A percentile compares a stretch with the other conserved stretches of the same genome.
phyloP scores from a whole-genome alignment of 2,113 vertebrate genomes.

The Laticauda colubrina region DNA sequence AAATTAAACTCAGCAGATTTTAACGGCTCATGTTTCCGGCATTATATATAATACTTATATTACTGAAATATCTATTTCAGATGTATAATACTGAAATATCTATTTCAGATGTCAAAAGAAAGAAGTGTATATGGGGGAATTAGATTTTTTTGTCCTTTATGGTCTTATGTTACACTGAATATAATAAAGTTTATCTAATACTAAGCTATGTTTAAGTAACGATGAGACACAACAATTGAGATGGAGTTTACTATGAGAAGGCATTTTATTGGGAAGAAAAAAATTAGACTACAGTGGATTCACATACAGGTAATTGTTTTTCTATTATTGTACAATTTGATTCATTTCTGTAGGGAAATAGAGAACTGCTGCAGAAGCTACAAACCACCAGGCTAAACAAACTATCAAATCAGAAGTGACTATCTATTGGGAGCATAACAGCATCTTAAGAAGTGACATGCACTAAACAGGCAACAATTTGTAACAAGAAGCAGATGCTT shows the following conservation, averaged over 20 bases:
- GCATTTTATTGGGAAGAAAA: not conserved
- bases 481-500: not conserved
- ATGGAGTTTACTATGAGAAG: not conserved
- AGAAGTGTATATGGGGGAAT: not conserved
- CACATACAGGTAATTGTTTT: not conserved
- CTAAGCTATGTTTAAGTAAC: not conserved
- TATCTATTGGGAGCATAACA: too few species aligned
- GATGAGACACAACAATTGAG: not conserved
- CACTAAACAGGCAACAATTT: too few species aligned
- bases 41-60: rapidly evolving
- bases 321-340: not conserved
- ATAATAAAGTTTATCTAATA: not conserved
- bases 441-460: too few species aligned
- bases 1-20: conserved; percentile 11
- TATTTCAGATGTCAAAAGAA: not conserved
- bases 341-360: not conserved
- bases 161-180: not conserved
- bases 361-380: too few species aligned
- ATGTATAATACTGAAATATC: not conserved
- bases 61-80: not conserved
- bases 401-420: not conserved
- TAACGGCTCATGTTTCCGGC: not conserved
- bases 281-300: not conserved
- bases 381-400: not conserved
- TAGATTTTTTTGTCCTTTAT: not conserved